Percentiles rank a stretch among this genome's conserved stretches.
Conservation (phyloP, 2,797 vertebrate genomes). For the Anomalospiza imberbis region DNA sequence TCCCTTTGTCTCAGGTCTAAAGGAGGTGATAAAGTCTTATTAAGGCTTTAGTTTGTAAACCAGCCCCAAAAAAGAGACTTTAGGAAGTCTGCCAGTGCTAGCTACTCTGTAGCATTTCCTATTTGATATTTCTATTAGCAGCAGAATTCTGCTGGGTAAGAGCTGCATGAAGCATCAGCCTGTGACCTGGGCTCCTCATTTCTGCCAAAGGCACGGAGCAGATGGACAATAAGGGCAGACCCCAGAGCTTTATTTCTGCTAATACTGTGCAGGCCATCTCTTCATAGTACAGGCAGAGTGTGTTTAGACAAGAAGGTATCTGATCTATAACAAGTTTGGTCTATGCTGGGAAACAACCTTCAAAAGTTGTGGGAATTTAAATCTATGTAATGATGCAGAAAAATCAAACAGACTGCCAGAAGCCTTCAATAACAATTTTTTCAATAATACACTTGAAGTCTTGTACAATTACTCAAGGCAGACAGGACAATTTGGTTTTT, state of each 20-base stretch:
- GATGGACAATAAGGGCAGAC: not conserved
- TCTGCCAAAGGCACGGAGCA: not conserved
- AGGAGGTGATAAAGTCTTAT: not conserved
- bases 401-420: not conserved
- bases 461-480: not conserved
- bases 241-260: not conserved
- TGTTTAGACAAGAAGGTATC: not conserved
- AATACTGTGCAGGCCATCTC: not conserved
- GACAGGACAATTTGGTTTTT: not conserved
- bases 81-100: not conserved
- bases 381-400: not conserved
- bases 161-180: not conserved
- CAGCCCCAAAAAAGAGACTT: not conserved
- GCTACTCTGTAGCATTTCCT: not conserved
- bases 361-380: not conserved
- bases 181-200: not conserved
- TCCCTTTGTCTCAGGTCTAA: not conserved
- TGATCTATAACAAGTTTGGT: not conserved
- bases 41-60: not conserved
- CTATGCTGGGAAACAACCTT: not conserved
- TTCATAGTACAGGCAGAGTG: not conserved
- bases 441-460: not conserved
- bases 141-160: not conserved
- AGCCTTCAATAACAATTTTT: not conserved
- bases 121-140: not conserved